Base-by-base conservation (phyloP, 1,140 invertebrate species). In the Protaetia brevitarsis region DNA sequence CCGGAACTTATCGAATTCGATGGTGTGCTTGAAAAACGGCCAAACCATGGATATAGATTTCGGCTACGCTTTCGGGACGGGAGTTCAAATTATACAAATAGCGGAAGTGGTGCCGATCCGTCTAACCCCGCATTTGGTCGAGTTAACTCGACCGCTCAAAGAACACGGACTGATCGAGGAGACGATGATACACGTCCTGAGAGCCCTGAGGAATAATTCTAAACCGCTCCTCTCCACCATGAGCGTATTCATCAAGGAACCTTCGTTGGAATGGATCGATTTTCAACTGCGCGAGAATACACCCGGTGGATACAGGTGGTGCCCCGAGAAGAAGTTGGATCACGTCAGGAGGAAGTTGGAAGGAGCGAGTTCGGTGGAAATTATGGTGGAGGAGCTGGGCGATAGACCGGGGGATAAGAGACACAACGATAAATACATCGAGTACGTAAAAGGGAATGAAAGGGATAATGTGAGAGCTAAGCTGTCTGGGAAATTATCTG, bases 71-170 rank as follows among this genome's bases (percentile, higher is more conserved):
- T 93, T 93, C 81, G 90, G 88, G 6, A 81, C 82, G 62, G 85
- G 82, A 16, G 87, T 85, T 27, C 82, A 85, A 77, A 80, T 84
- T 62, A 77, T 87, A 58, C 69, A 74, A 0, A 73, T 91, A 65
- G 91, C 92, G 1, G 91, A 94, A 82, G 73, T 93, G 37, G 83
- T 93, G 67, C 91, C 91, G 2, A 89, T 92, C 72, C 80, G 91
- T 19, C 75, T 93, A 51, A 92, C 91, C 1, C 79, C 87, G 2
- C 91, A 93, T 75, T 83, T 93, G 21, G 71, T 86, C 6, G 83
- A 84, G 31, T 69, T 93, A 2, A 82, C 89, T 70, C 78, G 82
- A 69, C 91, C 91, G 1, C 82, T 91, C 37, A 78, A 83, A 56
- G 82, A 83, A 63, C 81, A 83, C n/a, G 86, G 89, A 59, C 74